phyloP scores from a whole-genome alignment of 1,140 invertebrate genomes.

The Atta colombica region DNA sequence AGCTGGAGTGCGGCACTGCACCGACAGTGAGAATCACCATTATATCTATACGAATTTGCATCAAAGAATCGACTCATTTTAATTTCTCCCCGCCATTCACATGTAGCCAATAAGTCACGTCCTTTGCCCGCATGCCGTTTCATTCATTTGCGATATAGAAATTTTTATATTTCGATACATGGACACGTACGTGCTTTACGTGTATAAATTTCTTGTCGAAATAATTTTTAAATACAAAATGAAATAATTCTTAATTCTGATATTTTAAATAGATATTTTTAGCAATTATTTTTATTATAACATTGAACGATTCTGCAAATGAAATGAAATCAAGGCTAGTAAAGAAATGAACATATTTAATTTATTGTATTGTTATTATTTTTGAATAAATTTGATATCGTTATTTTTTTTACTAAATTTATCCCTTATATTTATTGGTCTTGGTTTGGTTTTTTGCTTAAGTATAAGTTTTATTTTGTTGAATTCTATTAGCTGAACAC shows the following conservation, averaged over 20 bases:
- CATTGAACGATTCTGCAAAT: not conserved
- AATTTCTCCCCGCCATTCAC: slow-evolving; percentile 75
- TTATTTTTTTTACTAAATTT: too few species aligned
- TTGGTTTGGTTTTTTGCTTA: too few species aligned
- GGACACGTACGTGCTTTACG: not conserved
- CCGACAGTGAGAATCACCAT: slow-evolving; percentile 82
- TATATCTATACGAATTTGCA: slow-evolving; percentile 73
- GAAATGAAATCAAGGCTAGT: too few species aligned
- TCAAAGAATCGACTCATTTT: slow-evolving; percentile 72
- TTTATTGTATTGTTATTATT: too few species aligned
- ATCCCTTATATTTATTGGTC: too few species aligned
- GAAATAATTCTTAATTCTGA: too few species aligned
- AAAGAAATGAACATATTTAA: too few species aligned
- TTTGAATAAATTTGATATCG: too few species aligned
- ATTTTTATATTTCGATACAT: slow-evolving; percentile 10
- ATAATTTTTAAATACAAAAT: not conserved
- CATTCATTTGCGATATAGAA: slow-evolving; percentile 61
- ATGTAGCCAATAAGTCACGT: slow-evolving; percentile 79
- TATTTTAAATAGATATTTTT: not conserved
- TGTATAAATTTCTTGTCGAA: not conserved
- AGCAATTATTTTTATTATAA: not conserved
- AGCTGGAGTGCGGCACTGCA: slow-evolving; percentile 85
- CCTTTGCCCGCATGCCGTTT: slow-evolving; percentile 69
- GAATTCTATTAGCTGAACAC: not conserved
- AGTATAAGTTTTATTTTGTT: too few species aligned